Evolutionary conservation across 2,797 vertebrate genomes (phyloP).

Genomic region (Erpetoichthys calabaricus): DNA sequence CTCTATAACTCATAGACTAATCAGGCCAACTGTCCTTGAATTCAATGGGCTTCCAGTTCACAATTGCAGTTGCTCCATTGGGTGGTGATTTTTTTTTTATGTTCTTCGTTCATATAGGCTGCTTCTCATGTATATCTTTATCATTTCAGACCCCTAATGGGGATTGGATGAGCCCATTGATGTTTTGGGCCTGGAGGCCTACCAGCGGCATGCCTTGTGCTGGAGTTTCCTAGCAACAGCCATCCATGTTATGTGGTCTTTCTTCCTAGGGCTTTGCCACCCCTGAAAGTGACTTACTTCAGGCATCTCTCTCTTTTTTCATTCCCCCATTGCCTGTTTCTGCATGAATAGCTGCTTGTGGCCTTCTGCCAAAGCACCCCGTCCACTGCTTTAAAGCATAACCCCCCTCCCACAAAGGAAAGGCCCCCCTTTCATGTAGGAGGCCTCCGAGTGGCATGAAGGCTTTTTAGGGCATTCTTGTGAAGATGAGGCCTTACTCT

Average conservation of each 20-base stretch:
- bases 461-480: constrained; percentile 46
- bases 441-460: constrained; percentile 34
- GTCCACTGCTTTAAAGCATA: constrained; percentile 50
- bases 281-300: constrained; percentile 60
- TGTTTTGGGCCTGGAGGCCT: constrained; percentile 42
- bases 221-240: constrained; percentile 59
- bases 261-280: constrained; percentile 59
- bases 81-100: constrained; percentile 31
- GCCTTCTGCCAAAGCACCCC: constrained; percentile 60
- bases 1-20: constrained; percentile 13
- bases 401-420: constrained; percentile 27
- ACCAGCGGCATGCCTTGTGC: constrained; percentile 49
- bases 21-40: constrained; percentile 14
- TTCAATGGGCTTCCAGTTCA: constrained; percentile 11
- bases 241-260: constrained; percentile 50
- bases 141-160: constrained; percentile 48
- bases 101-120: constrained; percentile 37
- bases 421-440: constrained; percentile 45
- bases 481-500: constrained; percentile 40
- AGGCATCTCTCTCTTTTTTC: constrained; percentile 36
- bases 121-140: constrained; percentile 53
- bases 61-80: constrained; percentile 20
- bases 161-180: constrained; percentile 51
- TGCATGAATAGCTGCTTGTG: constrained; percentile 59
- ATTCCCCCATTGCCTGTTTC: constrained; percentile 46